Base-by-base conservation (phyloP, 2,797 vertebrate genomes). In the Halcyon leucocephala region DNA sequence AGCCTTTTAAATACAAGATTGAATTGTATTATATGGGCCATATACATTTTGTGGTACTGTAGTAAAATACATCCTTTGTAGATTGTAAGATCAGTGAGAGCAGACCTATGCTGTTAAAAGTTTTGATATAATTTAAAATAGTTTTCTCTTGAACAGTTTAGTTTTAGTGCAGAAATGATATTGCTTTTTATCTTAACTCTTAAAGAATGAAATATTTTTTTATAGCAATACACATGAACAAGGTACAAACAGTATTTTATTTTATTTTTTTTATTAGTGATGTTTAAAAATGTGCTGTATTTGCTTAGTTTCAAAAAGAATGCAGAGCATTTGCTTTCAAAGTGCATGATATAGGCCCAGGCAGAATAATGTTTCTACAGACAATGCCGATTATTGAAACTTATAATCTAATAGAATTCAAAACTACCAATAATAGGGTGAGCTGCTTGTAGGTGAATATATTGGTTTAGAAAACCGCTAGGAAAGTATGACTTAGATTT, bases 11-110 rank as follows among this genome's bases (percentile, higher is more conserved):
- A 73, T 58, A 58, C 21, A 25, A 89, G 49, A 61, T 67, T 14
- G 37, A 80, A 76, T 67, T 90, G 21, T 70, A 31, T 91, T 55
- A 57, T 66, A 21, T 74, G 55, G 8, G 15, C 41, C 78, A 26
- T 57, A 22, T 25, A 21, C 10, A 22, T 67, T 90, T 87, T 90
- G 58, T 82, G 64, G 11, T 15, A 54, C 29, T 54, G 25, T 35
- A 86, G 8, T 78, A 86, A 93, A 92, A 62, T 70, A 6, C 9
- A 37, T 74, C 26, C 26, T 88, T 84, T 93, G 70, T 85, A 83
- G 69, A 19, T 52, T 65, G 46, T 64, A 76, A 88, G 39, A 79
- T 58, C 88, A 74, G 24, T 54, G 48, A 81, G 52, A 88, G 46
- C 74, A 92, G 86, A 85, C 37, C 37, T 74, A 52, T 0, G 1